A percentile compares a stretch with the other conserved stretches of the same genome.
Evolutionary conservation across 1,140 invertebrate genomes (phyloP).

Genomic region (Neodiprion lecontei): DNA sequence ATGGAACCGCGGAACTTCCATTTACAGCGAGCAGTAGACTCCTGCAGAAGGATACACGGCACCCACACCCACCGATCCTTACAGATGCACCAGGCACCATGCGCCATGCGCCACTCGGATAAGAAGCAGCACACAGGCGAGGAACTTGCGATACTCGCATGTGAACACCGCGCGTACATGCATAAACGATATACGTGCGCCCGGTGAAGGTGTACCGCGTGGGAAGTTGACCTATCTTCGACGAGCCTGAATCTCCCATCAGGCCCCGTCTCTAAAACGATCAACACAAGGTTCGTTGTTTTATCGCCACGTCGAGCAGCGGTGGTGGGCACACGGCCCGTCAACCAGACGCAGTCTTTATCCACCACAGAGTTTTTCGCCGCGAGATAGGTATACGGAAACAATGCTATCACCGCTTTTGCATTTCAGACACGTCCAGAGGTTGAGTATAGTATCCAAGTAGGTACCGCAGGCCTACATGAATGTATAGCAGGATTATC

Average conservation of each 20-base stretch:
- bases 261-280: not conserved
- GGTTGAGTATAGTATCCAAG: not conserved
- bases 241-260: constrained; percentile 1
- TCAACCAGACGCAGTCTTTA: not conserved
- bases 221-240: constrained; percentile 2
- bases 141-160: too few relatives aligned
- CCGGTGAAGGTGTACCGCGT: not conserved
- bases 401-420: not conserved
- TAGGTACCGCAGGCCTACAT: too few relatives aligned
- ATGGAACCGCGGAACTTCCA: not conserved
- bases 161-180: too few relatives aligned
- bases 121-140: too few relatives aligned
- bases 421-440: not conserved
- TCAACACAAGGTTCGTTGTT: not conserved
- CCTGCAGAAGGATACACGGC: too few relatives aligned
- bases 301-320: not conserved
- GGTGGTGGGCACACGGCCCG: not conserved
- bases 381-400: too few relatives aligned
- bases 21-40: too few relatives aligned
- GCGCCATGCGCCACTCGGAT: too few relatives aligned
- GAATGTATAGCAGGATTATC: too few relatives aligned
- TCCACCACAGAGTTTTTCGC: too few relatives aligned
- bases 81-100: too few relatives aligned
- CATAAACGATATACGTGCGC: not conserved
- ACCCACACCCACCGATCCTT: too few relatives aligned